These are phyloP conservation scores for Hexactinellida sp. DNA, from an alignment of 37 sponge, comb jelly and placozoan genomes.

Conservation along the genomic window DNA sequence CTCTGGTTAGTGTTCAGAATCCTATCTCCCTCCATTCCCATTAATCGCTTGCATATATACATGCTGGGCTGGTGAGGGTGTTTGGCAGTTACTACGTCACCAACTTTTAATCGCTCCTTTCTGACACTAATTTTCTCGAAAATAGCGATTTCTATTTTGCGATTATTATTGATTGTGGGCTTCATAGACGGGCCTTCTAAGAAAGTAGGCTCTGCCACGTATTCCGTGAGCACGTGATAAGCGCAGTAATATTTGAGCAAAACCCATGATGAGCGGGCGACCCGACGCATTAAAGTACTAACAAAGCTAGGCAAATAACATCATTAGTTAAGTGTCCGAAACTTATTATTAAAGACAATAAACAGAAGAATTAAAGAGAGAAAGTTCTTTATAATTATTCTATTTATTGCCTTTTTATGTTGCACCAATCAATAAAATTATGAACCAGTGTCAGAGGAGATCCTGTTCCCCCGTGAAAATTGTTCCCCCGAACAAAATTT, in stretches of 20 bases:
- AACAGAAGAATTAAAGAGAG: too few species aligned
- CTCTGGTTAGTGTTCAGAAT: not conserved
- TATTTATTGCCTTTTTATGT: too few species aligned
- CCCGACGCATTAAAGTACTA: not conserved
- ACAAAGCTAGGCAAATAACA: too few species aligned
- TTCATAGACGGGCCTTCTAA: conserved; percentile 3
- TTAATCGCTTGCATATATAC: not conserved
- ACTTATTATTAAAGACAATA: too few species aligned
- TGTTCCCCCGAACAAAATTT: too few species aligned
- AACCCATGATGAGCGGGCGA: not conserved
- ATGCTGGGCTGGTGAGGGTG: not conserved
- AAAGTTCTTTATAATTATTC: too few species aligned
- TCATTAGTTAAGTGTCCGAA: too few species aligned
- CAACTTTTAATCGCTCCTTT: not conserved
- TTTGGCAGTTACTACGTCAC: not conserved
- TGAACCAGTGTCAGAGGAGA: too few species aligned
- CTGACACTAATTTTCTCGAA: conserved; percentile 3
- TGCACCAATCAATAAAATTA: too few species aligned
- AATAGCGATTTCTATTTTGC: not conserved
- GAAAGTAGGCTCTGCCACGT: not conserved
- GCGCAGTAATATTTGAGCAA: not conserved
- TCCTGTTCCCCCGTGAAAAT: too few species aligned
- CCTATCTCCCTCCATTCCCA: conserved; percentile 13
- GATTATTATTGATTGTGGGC: not conserved
- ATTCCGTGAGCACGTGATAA: not conserved